phyloP scores from a whole-genome alignment of 2,797 vertebrate genomes.

The Cuculus canorus region DNA sequence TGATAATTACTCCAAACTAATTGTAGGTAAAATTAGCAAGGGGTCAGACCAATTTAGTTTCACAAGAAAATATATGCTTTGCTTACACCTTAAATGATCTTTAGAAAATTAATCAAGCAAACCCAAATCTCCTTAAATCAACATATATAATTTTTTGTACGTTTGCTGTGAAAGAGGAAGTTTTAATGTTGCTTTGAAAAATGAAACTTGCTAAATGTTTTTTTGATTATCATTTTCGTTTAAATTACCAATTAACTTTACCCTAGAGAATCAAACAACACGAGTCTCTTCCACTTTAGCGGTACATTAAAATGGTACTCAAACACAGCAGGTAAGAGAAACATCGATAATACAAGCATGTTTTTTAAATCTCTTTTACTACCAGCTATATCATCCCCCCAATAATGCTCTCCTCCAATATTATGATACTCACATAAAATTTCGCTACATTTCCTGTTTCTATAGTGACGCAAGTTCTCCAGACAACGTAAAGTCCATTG shows the following conservation, averaged over 20 bases:
- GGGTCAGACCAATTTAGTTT: slow-evolving; percentile 64
- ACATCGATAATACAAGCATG: not conserved
- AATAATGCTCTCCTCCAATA: not conserved
- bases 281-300: not conserved
- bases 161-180: not conserved
- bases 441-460: not conserved
- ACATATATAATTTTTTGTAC: slow-evolving; percentile 20
- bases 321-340: not conserved
- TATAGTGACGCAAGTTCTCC: not conserved
- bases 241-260: slow-evolving; percentile 56
- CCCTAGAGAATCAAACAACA: slow-evolving; percentile 26
- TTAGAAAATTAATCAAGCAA: slow-evolving; percentile 64
- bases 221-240: slow-evolving; percentile 5
- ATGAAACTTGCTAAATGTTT: slow-evolving; percentile 14
- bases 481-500: not conserved
- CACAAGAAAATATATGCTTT: slow-evolving; percentile 69
- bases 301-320: not conserved
- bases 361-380: slow-evolving; percentile 40
- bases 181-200: slow-evolving; percentile 43
- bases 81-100: slow-evolving; percentile 70
- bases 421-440: not conserved
- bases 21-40: slow-evolving; percentile 78
- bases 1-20: slow-evolving; percentile 79
- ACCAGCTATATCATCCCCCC: not conserved
- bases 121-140: slow-evolving; percentile 56